Conservation (phyloP, 2,797 vertebrate species). For the Enteromius fasciolatus region DNA sequence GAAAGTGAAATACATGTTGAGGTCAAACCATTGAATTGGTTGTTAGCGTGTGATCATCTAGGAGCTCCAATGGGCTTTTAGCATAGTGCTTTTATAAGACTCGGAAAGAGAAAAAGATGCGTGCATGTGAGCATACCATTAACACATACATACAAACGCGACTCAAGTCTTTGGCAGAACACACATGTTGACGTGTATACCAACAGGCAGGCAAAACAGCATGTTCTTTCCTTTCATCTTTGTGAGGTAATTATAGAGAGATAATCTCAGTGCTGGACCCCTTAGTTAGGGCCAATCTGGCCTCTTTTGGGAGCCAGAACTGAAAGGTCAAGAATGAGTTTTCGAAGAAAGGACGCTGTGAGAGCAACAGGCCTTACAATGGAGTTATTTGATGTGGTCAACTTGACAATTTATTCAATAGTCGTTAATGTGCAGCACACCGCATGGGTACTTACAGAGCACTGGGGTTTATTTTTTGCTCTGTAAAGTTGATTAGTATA, state of each 20-base stretch:
- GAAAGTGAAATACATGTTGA: not conserved
- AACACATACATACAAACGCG: conserved; percentile 17
- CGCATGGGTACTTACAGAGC: not conserved
- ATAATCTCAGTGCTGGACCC: conserved; percentile 47
- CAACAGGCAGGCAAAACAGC: conserved; percentile 3
- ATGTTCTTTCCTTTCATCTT: conserved; percentile 51
- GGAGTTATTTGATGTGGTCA: conserved; percentile 4
- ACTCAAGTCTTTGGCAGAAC: not conserved
- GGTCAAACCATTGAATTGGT: conserved; percentile 16
- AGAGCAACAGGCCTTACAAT: conserved; percentile 12
- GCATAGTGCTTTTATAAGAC: conserved; percentile 19
- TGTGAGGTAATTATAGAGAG: conserved; percentile 43
- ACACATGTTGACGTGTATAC: not conserved
- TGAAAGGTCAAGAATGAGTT: conserved; percentile 53
- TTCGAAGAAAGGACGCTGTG: not conserved
- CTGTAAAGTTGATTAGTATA: conserved; percentile 28
- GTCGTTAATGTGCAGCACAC: not conserved
- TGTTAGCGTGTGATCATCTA: conserved; percentile 24
- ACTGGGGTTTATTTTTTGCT: conserved; percentile 4
- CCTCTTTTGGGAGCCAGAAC: conserved; percentile 31
- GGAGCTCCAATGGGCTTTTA: conserved; percentile 29
- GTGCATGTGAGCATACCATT: not conserved
- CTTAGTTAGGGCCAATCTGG: conserved; percentile 50
- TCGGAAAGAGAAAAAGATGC: not conserved
- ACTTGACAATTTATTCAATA: conserved; percentile 32